Conservation (phyloP, 2,113 vertebrate genomes). For the Anhinga rufa region DNA sequence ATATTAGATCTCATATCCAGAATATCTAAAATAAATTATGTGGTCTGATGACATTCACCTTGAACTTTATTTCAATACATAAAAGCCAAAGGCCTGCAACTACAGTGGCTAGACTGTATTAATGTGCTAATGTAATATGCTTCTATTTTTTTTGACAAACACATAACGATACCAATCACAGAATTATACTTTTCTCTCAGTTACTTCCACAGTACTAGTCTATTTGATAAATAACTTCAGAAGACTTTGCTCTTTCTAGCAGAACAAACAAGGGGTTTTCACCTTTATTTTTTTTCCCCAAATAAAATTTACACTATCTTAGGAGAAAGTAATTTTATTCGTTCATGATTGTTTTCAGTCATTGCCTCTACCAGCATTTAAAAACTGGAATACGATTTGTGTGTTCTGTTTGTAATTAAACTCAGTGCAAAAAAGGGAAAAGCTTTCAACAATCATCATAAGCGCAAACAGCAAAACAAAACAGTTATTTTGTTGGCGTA, state of each 20-base stretch:
- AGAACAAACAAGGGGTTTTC: neutral
- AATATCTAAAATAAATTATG: neutral
- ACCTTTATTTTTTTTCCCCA: accelerated
- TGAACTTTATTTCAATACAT: neutral
- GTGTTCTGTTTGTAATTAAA: neutral
- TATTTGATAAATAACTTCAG: neutral
- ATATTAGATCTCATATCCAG: neutral
- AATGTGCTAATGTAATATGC: neutral
- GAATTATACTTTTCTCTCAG: neutral
- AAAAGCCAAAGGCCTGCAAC: neutral
- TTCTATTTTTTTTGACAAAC: neutral
- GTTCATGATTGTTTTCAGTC: accelerated
- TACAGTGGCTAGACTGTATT: neutral
- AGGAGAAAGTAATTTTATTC: neutral
- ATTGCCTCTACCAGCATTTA: neutral
- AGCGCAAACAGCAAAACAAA: neutral
- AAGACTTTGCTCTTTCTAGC: neutral
- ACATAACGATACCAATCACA: neutral
- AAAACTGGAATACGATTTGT: neutral
- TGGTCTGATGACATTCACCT: neutral
- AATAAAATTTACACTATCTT: neutral
- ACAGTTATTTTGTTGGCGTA: neutral
- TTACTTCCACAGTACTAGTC: neutral
- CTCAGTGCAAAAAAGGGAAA: neutral
- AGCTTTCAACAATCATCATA: neutral